A percentile compares a stretch with the other conserved stretches of the same genome.
Conservation (phyloP, 1,140 invertebrate species). For the Penaeus vannamei region DNA sequence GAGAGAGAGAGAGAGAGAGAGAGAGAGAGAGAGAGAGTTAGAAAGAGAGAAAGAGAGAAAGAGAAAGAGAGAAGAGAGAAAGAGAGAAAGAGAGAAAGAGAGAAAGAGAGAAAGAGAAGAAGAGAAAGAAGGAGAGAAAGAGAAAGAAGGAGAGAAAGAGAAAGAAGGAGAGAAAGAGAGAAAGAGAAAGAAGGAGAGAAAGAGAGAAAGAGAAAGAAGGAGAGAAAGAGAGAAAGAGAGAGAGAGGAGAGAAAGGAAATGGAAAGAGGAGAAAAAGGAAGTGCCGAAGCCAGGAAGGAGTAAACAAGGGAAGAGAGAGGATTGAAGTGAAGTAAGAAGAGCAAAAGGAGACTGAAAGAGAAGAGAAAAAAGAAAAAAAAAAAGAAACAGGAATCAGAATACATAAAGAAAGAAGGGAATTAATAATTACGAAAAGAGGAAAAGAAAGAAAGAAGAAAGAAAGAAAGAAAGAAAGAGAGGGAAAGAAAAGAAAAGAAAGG, state of each 20-base stretch:
- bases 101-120: conserved; percentile 12
- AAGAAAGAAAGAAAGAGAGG: too few species aligned
- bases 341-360: too few species aligned
- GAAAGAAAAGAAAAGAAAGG: too few species aligned
- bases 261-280: not conserved
- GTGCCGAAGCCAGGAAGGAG: not conserved
- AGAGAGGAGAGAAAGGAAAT: not conserved
- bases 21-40: too few species aligned
- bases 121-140: conserved; percentile 11
- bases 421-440: too few species aligned
- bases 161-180: not conserved
- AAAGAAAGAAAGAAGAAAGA: too few species aligned
- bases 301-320: not conserved
- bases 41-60: too few species aligned
- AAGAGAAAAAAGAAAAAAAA: too few species aligned
- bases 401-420: too few species aligned
- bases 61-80: not conserved
- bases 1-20: conserved; percentile 4
- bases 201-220: not conserved
- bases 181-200: not conserved
- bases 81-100: too few species aligned
- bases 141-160: conserved; percentile 12
- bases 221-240: not conserved
- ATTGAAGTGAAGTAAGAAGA: not conserved
- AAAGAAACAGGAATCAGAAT: too few species aligned